Percentiles rank a stretch among this genome's conserved stretches.
phyloP scores from a whole-genome alignment of 2,113 vertebrate genomes.

The Psilopogon haemacephalus region DNA sequence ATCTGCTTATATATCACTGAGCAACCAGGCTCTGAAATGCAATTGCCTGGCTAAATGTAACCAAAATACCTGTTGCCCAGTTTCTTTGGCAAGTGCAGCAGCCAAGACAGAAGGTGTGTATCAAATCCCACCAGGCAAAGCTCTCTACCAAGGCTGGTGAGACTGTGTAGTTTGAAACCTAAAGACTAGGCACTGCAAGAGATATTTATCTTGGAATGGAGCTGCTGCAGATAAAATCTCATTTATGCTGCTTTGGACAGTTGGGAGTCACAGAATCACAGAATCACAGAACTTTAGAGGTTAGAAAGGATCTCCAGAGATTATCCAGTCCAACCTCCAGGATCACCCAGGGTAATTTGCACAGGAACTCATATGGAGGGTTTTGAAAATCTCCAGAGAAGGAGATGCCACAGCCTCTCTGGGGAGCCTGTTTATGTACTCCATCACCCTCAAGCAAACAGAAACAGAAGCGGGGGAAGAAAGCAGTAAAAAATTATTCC shows the following conservation, averaged over 20 bases:
- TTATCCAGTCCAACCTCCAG: too few species aligned
- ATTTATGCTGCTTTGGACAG: background rate
- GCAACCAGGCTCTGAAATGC: background rate
- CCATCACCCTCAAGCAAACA: too few species aligned
- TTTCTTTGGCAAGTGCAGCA: background rate
- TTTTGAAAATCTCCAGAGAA: too few species aligned
- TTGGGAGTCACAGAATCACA: background rate
- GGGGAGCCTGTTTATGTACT: too few species aligned
- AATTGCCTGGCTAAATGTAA: background rate
- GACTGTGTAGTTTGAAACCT: background rate
- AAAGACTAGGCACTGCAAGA: background rate
- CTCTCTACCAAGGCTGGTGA: background rate
- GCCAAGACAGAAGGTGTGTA: background rate
- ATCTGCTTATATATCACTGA: background rate
- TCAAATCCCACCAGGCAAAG: background rate
- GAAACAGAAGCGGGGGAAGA: too few species aligned
- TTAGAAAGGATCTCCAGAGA: too few species aligned
- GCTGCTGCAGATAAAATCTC: background rate
- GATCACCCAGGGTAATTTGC: too few species aligned
- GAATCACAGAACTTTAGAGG: too few species aligned
- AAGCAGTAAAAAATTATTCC: too few species aligned
- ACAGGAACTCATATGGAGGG: too few species aligned
- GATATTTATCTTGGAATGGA: background rate
- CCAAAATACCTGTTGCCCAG: background rate
- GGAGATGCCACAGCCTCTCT: too few species aligned